phyloP scores from a whole-genome alignment of 1,140 invertebrate species.

The Neocloeon triangulifer region DNA sequence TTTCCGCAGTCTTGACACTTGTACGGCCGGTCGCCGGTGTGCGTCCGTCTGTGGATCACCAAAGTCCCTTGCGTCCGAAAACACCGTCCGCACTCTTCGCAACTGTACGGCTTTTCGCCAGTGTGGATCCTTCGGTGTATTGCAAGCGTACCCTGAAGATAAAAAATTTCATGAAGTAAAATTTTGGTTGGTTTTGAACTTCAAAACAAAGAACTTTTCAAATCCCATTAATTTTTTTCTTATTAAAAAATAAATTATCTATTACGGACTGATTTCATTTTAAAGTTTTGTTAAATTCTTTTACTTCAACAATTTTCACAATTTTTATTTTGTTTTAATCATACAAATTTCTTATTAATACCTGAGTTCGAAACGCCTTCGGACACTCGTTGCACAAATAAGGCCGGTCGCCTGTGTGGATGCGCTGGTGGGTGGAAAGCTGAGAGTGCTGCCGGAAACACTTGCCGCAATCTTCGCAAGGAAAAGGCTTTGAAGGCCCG shows the following conservation, averaged over 20 bases:
- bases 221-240: no score
- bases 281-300: no score
- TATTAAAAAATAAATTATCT: no score
- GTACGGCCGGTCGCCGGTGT: conserved; percentile 15
- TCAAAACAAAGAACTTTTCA: no score
- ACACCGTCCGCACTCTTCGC: conserved; percentile 11
- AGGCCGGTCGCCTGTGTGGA: conserved; percentile 37
- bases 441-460: conserved; percentile 16
- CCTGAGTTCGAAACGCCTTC: conserved; percentile 27
- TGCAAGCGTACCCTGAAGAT: no score
- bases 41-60: conserved; percentile 8
- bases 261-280: no score
- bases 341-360: no score
- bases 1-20: conserved; percentile 20
- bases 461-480: conserved; percentile 28
- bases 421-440: conserved; percentile 34
- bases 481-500: conserved; percentile 23
- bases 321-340: no score
- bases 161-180: no score
- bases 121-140: conserved; percentile 12
- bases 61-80: conserved; percentile 5
- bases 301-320: no score
- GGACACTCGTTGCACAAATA: conserved; percentile 36
- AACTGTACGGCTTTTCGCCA: conserved; percentile 13
- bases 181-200: no score